Base-by-base conservation (phyloP, 1,140 invertebrate genomes). In the Teleogryllus occipitalis region DNA sequence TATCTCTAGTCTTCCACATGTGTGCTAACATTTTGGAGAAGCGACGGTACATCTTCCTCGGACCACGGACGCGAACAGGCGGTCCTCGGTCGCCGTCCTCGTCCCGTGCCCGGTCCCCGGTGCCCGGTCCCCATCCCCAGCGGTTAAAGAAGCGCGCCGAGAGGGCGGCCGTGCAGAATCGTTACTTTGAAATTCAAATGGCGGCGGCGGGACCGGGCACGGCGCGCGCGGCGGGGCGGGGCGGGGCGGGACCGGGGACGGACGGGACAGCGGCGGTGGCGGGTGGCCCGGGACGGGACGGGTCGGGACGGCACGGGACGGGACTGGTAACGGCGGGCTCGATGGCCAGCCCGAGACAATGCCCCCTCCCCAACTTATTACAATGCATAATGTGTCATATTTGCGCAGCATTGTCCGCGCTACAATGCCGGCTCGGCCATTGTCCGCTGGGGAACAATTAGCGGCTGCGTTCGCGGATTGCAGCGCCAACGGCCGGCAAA, bases 331-430 rank as follows among this genome's bases (percentile, higher is more conserved):
- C 54, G 54, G 54, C 18, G 54, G 54, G 54, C 54, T 65, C 54
- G 54, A 65, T 65, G 54, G 18, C 54, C 18, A 18, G 54, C 10
- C 54, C 54, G 54, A 65, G 54, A 65, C 54, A 65, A 65, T 65
- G 54, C 54, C 54, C 54, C 54, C 18, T 18, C 54, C 54, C 54
- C 10, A 65, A 65, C 54, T 65, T 65, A 65, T 65, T 65, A 65
- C 54, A 65, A 65, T 65, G 54, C 54, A 65, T 65, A 65, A 65
- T 65, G 54, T 65, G 54, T 65, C 54, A 65, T 65, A 65, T 65
- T 65, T 65, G 54, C 54, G 54, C 54, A 65, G 54, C 54, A 65
- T 65, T 65, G 54, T 65, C 54, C 54, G 54, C 54, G 54, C 18
- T 14, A 65, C 54, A 65, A 65, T 65, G 54, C 54, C 54, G 54